Evolutionary conservation across 92 coral and sea anemone species (phyloP).

Genomic region (Epizoanthus illoricatus): DNA sequence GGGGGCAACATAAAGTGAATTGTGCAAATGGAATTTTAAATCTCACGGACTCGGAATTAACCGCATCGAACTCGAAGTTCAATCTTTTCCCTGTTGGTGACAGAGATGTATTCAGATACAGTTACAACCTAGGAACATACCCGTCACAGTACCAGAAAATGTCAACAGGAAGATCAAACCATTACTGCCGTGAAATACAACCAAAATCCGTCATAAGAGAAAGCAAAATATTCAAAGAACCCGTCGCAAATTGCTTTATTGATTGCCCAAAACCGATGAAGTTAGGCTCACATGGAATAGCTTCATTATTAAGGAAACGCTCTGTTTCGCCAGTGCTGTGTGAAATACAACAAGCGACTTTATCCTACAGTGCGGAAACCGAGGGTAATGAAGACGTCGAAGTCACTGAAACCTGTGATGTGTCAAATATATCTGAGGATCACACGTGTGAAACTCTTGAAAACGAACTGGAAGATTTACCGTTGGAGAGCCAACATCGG

Average conservation of each 20-base stretch:
- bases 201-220: background rate
- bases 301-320: background rate
- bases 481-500: conserved; percentile 1
- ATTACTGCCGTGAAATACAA: background rate
- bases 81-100: background rate
- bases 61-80: background rate
- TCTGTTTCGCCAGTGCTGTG: conserved; percentile 1
- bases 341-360: background rate
- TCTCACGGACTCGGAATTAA: background rate
- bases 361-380: background rate
- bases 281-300: background rate
- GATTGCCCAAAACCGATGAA: background rate
- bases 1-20: background rate
- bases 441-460: background rate
- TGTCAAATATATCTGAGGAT: background rate
- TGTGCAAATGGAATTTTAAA: background rate
- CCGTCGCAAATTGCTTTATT: background rate
- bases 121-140: conserved; percentile 54
- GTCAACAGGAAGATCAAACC: background rate
- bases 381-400: background rate
- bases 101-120: conserved; percentile 40
- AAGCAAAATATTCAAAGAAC: background rate
- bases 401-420: background rate
- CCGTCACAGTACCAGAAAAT: background rate
- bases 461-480: background rate